These are phyloP conservation scores for Euleptes europaea DNA, from an alignment of 2,113 vertebrate species.

Conservation along the genomic window DNA sequence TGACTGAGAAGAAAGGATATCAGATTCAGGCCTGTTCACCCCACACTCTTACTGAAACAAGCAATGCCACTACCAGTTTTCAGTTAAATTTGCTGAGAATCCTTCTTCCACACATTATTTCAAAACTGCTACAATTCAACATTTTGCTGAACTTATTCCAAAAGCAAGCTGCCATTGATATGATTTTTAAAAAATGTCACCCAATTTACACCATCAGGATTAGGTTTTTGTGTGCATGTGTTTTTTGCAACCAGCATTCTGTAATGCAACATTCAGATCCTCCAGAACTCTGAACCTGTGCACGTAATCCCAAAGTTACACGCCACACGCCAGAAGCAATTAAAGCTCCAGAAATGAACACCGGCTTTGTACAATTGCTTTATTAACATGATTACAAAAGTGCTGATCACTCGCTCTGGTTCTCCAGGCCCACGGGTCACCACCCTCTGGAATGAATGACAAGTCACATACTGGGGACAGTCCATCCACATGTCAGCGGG, in stretches of 20 bases:
- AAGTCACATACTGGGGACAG: fast-evolving
- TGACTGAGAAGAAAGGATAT: not conserved
- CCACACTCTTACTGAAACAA: not conserved
- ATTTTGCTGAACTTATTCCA: not conserved
- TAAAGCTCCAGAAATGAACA: not conserved
- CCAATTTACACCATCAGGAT: not conserved
- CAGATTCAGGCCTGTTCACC: not conserved
- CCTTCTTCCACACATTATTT: not conserved
- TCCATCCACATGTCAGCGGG: fast-evolving
- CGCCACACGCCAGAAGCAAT: not conserved
- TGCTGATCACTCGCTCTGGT: conserved; percentile 45
- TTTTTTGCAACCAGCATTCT: not conserved
- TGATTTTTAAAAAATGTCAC: not conserved
- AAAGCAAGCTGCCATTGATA: not conserved
- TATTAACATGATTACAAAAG: conserved; percentile 43
- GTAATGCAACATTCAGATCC: not conserved
- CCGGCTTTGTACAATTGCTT: conserved; percentile 31
- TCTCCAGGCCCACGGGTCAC: conserved; percentile 30
- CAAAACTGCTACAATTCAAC: not conserved
- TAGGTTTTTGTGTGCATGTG: not conserved
- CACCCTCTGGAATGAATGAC: not conserved
- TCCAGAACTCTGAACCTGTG: not conserved
- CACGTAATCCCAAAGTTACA: not conserved
- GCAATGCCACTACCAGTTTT: not conserved
- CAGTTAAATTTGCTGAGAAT: not conserved